phyloP scores from a whole-genome alignment of 2,797 vertebrate genomes.

The Coracias cyanogaster region DNA sequence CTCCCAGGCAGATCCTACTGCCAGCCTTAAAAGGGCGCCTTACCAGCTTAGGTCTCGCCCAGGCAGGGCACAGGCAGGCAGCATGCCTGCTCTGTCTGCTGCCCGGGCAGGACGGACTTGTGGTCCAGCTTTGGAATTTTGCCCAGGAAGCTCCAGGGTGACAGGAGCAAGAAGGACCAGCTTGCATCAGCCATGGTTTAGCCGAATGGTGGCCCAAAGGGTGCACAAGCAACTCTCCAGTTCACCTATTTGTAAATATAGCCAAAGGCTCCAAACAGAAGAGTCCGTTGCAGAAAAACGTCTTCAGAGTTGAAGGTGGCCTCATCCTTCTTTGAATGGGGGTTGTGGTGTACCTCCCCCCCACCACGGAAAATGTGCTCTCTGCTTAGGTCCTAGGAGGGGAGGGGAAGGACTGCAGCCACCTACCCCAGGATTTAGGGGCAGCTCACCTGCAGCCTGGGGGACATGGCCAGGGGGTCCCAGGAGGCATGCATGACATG shows the following conservation, averaged over 20 bases:
- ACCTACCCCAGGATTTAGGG: not conserved
- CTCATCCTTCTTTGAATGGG: not conserved
- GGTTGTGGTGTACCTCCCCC: not conserved
- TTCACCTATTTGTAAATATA: not conserved
- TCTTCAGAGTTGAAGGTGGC: not conserved
- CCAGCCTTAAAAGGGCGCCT: not conserved
- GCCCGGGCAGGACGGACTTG: not conserved
- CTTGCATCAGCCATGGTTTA: not conserved
- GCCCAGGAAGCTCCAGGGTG: not conserved
- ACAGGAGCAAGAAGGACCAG: fast-evolving
- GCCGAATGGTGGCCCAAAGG: not conserved
- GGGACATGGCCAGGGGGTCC: not conserved
- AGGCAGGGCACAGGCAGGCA: fast-evolving
- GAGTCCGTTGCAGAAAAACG: not conserved
- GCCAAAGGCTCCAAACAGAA: not conserved
- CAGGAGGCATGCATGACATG: not conserved
- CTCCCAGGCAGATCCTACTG: fast-evolving
- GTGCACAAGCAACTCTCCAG: not conserved
- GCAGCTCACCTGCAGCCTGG: not conserved
- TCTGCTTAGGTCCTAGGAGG: not conserved
- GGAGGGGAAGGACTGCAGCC: not conserved
- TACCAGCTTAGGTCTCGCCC: not conserved
- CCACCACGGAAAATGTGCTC: not conserved
- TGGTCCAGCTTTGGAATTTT: not conserved
- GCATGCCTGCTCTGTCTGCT: not conserved